Percentiles rank a stretch among this genome's conserved stretches.
phyloP scores from a whole-genome alignment of 2,797 vertebrate genomes.

The Rhincodon typus region DNA sequence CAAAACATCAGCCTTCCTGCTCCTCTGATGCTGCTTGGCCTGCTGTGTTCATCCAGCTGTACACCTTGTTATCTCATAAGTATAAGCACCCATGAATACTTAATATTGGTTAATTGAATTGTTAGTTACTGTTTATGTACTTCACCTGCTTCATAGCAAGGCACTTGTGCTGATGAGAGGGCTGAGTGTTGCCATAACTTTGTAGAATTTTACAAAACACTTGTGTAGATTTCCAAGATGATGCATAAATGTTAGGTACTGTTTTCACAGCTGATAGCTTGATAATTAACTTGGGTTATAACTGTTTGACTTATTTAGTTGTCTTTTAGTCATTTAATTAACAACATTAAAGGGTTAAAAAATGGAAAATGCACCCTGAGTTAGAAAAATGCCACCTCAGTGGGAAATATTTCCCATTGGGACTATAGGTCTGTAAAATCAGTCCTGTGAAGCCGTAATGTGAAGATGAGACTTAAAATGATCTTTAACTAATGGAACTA shows the following conservation, averaged over 20 bases:
- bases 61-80: no score
- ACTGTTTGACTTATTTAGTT: background rate
- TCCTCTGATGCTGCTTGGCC: no score
- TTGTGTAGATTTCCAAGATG: background rate
- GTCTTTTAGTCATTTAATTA: background rate
- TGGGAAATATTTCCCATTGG: background rate
- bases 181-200: background rate
- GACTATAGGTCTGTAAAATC: background rate
- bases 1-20: no score
- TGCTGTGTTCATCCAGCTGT: no score
- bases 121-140: background rate
- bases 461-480: background rate
- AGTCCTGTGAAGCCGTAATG: no score
- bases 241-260: background rate
- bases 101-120: background rate
- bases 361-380: background rate
- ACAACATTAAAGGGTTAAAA: background rate
- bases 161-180: background rate
- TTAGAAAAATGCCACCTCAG: background rate
- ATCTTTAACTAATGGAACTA: background rate
- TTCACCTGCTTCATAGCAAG: background rate
- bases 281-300: background rate
- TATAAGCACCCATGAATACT: background rate
- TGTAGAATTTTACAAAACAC: background rate
- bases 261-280: background rate